Evolutionary conservation across 2,797 vertebrate species (phyloP).

Genomic region (Rhyacichthys aspro): DNA sequence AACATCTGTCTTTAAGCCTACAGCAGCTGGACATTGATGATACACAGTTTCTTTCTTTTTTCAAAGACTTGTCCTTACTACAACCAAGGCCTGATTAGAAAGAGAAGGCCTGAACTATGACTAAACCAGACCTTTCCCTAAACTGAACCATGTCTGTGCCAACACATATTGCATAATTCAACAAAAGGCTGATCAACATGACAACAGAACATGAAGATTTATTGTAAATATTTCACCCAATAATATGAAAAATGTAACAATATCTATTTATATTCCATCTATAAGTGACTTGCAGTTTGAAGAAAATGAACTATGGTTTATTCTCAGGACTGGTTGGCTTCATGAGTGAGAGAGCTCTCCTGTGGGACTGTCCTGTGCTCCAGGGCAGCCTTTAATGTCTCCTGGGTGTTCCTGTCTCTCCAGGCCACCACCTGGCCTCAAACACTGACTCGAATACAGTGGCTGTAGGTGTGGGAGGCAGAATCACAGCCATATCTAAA

Average conservation of each 20-base stretch:
- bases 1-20: slow-evolving; percentile 50
- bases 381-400: slow-evolving; percentile 40
- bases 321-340: background rate
- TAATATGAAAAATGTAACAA: too few species aligned
- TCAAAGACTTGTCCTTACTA: too few species aligned
- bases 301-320: background rate
- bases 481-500: slow-evolving; percentile 47
- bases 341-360: slow-evolving; percentile 34
- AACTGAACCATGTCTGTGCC: too few species aligned
- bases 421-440: slow-evolving; percentile 37
- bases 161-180: too few species aligned
- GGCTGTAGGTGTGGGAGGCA: slow-evolving; percentile 23
- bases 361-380: slow-evolving; percentile 39
- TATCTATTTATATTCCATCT: too few species aligned
- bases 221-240: too few species aligned
- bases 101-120: too few species aligned
- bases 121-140: too few species aligned
- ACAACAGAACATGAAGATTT: too few species aligned
- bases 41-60: slow-evolving; percentile 5
- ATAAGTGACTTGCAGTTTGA: background rate
- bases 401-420: slow-evolving; percentile 51
- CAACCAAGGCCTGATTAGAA: too few species aligned
- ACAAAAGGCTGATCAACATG: too few species aligned
- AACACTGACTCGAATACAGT: slow-evolving; percentile 21
- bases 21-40: slow-evolving; percentile 29